phyloP scores from a whole-genome alignment of 2,797 vertebrate genomes.

The Onychomys leucogaster region DNA sequence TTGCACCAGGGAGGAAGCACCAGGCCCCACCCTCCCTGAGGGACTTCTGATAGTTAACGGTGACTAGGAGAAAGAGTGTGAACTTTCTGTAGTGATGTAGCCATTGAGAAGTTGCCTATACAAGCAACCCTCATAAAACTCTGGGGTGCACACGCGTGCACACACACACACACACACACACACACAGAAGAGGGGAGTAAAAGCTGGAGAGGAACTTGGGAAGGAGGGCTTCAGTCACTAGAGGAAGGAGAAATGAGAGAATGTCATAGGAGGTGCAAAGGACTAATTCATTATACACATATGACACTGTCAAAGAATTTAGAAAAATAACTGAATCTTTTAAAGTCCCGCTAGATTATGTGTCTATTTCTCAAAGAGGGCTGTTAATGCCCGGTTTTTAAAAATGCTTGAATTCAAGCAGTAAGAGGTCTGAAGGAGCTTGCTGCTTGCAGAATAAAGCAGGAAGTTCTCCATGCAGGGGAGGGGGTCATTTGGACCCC shows the following conservation, averaged over 20 bases:
- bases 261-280: background rate
- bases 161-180: background rate
- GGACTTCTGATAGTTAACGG: background rate
- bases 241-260: background rate
- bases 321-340: background rate
- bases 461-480: background rate
- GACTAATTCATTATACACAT: background rate
- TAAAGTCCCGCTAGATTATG: background rate
- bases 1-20: accelerated
- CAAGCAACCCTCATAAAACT: background rate
- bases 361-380: background rate
- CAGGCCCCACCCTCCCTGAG: background rate
- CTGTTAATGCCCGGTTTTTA: background rate
- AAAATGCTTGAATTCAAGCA: background rate
- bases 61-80: background rate
- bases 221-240: background rate
- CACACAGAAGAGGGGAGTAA: background rate
- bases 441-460: background rate
- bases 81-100: background rate
- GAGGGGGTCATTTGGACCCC: background rate
- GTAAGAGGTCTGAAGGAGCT: background rate
- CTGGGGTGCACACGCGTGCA: too few species aligned
- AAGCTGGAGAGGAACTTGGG: too few species aligned
- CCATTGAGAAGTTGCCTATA: background rate
- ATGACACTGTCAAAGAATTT: background rate